These are phyloP conservation scores for Rafetus swinhoei DNA, from an alignment of 2,113 vertebrate genomes.

Conservation along the genomic window DNA sequence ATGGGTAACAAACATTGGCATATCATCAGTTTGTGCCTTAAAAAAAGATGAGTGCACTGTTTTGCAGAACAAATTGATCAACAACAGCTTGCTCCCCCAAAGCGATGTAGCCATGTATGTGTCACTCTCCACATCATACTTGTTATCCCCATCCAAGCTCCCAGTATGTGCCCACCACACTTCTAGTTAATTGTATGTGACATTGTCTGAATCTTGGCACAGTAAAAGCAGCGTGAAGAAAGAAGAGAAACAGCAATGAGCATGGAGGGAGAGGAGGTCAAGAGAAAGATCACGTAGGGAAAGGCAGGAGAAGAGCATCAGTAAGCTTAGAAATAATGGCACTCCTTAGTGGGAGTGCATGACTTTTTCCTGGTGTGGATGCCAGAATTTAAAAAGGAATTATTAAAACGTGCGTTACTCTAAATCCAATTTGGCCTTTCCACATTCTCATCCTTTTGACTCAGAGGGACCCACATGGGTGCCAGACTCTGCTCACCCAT, in stretches of 20 bases:
- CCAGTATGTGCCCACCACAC: rapidly evolving
- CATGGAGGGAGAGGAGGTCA: not conserved
- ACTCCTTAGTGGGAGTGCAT: not conserved
- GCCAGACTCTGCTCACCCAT: rapidly evolving
- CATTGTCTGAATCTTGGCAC: not conserved
- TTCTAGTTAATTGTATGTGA: not conserved
- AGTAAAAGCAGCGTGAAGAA: not conserved
- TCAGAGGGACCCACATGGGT: not conserved
- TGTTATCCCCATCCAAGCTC: not conserved
- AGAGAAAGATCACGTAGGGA: not conserved
- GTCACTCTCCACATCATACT: not conserved
- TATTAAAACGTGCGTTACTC: not conserved
- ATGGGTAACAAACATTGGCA: not conserved
- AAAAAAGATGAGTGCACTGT: not conserved
- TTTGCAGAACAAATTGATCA: not conserved
- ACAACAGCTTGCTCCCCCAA: not conserved
- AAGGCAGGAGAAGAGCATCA: not conserved
- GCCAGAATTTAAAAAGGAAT: not conserved
- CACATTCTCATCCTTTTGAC: not conserved
- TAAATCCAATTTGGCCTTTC: not conserved
- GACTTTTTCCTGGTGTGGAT: not conserved
- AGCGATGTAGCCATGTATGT: not conserved
- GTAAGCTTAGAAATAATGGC: not conserved
- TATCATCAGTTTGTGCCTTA: not conserved
- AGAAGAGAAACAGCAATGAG: not conserved